phyloP scores from a whole-genome alignment of 2,888 invertebrate genomes.

The Conops quadrifasciatus region DNA sequence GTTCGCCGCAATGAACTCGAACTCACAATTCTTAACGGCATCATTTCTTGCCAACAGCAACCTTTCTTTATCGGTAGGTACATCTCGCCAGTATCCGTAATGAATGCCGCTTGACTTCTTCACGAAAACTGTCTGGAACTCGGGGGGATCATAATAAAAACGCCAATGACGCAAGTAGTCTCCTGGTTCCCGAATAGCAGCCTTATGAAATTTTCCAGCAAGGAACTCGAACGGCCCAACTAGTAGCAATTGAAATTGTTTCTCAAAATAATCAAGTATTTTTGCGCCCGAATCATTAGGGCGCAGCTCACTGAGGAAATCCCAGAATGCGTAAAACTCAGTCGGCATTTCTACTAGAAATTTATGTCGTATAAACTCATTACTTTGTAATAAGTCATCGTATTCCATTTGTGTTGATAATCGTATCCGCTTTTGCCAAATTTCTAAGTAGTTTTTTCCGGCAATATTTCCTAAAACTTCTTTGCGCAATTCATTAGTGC shows the following conservation, averaged over 20 bases:
- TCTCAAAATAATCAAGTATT: conserved; percentile 72
- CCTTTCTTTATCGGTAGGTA: conserved; percentile 75
- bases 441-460: conserved; percentile 57
- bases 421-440: conserved; percentile 54
- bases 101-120: conserved; percentile 79
- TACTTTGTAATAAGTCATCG: conserved; percentile 66
- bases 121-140: conserved; percentile 85
- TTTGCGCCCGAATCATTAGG: conserved; percentile 57
- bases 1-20: conserved; percentile 73
- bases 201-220: conserved; percentile 69
- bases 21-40: conserved; percentile 73
- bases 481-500: conserved; percentile 48
- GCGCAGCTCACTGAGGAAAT: conserved; percentile 73
- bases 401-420: conserved; percentile 59
- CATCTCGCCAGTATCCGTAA: conserved; percentile 90
- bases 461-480: conserved; percentile 56
- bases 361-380: conserved; percentile 73
- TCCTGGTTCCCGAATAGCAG: conserved; percentile 68
- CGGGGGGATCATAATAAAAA: conserved; percentile 93
- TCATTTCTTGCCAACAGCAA: conserved; percentile 80
- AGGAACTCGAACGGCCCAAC: conserved; percentile 92
- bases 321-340: conserved; percentile 89
- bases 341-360: conserved; percentile 87
- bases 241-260: conserved; percentile 73
- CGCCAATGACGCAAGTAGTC: conserved; percentile 85